phyloP scores from a whole-genome alignment of 92 coral and sea anemone genomes.

The Actinostola sp. region DNA sequence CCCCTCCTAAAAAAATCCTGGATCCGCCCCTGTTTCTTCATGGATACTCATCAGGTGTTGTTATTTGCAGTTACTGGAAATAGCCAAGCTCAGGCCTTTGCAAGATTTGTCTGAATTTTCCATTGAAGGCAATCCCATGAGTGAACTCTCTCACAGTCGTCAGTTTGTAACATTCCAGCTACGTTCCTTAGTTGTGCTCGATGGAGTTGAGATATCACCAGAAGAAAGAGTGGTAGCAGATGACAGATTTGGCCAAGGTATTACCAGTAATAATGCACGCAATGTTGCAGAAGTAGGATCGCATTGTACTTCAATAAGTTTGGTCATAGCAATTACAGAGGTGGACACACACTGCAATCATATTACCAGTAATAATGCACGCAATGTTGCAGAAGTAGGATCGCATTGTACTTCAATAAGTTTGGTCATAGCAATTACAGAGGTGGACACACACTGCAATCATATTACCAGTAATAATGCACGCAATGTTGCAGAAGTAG shows the following conservation, averaged over 20 bases:
- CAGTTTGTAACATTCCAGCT: constrained; percentile 91
- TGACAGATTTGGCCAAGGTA: constrained; percentile 95
- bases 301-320: too few species aligned
- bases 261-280: neutral
- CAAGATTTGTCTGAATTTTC: constrained; percentile 82
- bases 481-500: too few species aligned
- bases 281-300: too few species aligned
- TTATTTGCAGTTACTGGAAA: constrained; percentile 70
- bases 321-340: too few species aligned
- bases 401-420: too few species aligned
- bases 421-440: too few species aligned
- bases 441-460: too few species aligned
- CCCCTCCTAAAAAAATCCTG: too few species aligned
- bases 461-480: too few species aligned
- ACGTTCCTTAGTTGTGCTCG: constrained; percentile 75
- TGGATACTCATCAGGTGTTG: neutral
- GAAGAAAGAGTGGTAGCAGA: constrained; percentile 84
- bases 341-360: too few species aligned
- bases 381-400: too few species aligned
- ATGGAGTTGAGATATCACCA: constrained; percentile 60
- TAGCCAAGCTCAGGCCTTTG: constrained; percentile 77
- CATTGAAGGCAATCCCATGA: constrained; percentile 86
- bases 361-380: too few species aligned
- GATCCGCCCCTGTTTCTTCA: neutral
- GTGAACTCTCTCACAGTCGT: constrained; percentile 76